Conservation (phyloP, 2,888 invertebrate species). For the Syrista parreyssii region DNA sequence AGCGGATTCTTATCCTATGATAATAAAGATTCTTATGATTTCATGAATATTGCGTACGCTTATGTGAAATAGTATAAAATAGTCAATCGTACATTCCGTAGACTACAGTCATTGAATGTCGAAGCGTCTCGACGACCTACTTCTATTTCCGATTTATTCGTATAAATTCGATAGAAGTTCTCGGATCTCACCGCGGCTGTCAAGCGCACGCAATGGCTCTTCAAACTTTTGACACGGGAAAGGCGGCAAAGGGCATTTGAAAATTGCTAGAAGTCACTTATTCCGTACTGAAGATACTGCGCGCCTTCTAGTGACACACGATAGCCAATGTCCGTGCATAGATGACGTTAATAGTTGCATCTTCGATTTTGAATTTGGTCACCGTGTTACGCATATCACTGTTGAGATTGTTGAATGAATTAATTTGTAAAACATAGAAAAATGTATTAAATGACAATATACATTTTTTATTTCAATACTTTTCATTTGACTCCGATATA, state of each 20-base stretch:
- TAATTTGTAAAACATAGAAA: too few relatives aligned
- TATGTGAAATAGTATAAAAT: not conserved
- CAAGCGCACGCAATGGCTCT: not conserved
- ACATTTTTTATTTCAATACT: not conserved
- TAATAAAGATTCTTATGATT: not conserved
- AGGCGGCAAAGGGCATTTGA: not conserved
- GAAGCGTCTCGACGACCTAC: not conserved
- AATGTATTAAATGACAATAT: not conserved
- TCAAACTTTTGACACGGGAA: not conserved
- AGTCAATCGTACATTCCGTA: not conserved
- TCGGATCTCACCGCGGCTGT: not conserved
- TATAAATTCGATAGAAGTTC: not conserved
- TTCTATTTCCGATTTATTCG: not conserved
- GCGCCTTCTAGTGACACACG: not conserved
- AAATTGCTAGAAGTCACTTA: not conserved
- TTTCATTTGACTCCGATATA: not conserved
- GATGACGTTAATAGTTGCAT: not conserved
- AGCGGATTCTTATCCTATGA: not conserved
- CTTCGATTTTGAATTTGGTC: not conserved
- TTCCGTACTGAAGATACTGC: not conserved
- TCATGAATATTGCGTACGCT: not conserved
- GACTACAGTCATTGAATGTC: not conserved
- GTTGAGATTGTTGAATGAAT: not conserved
- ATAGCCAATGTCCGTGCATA: not conserved
- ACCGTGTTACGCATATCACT: not conserved